Conservation (phyloP, 2,797 vertebrate genomes). For the Clangula hyemalis region DNA sequence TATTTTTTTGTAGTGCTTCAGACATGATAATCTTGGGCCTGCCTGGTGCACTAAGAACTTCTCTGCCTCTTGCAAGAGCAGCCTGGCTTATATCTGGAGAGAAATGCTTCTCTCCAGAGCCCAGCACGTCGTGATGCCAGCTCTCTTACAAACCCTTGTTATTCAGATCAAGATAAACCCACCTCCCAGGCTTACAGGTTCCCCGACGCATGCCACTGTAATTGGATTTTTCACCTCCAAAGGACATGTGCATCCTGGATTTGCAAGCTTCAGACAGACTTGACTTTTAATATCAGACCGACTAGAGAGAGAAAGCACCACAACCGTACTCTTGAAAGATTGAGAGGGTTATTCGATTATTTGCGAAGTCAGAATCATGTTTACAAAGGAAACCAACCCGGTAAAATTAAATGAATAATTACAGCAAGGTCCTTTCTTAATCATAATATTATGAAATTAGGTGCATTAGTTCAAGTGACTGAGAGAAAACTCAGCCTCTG, state of each 20-base stretch:
- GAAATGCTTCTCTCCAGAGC: conserved; percentile 47
- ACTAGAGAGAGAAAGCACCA: conserved; percentile 20
- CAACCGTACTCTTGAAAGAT: neutral
- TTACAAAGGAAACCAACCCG: neutral
- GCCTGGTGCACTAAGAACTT: conserved; percentile 13
- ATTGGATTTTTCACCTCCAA: conserved; percentile 72
- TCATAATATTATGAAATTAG: neutral
- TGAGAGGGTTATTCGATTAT: neutral
- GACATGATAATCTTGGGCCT: conserved; percentile 19
- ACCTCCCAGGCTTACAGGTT: conserved; percentile 50
- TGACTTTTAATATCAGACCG: conserved; percentile 47
- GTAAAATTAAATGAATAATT: neutral
- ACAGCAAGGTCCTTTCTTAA: neutral
- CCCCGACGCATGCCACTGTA: neutral
- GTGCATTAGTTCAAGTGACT: neutral
- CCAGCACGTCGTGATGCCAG: conserved; percentile 31
- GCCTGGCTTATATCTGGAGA: conserved; percentile 13
- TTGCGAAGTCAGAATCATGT: neutral
- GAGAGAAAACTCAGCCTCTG: neutral
- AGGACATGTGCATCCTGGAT: conserved; percentile 55
- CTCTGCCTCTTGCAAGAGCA: conserved; percentile 34
- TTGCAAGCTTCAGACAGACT: conserved; percentile 35
- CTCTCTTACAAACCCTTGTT: conserved; percentile 30
- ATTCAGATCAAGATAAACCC: conserved; percentile 54
- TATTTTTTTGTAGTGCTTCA: neutral